Conservation (phyloP, 2,888 invertebrate species). For the Nomada ferruginata region DNA sequence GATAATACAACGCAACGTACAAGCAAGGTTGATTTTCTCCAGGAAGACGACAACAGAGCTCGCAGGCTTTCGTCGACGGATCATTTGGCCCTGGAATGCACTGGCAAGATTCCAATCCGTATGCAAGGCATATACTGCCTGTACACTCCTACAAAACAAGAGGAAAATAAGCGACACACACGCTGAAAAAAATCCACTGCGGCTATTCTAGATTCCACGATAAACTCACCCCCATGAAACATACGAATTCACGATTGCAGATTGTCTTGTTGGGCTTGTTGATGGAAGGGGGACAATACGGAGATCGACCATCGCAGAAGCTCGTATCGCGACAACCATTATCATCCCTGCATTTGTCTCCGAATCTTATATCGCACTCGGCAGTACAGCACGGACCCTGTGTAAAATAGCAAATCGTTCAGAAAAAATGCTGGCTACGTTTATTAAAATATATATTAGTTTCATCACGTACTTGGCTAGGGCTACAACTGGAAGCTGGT, state of each 20-base stretch:
- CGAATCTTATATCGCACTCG: conserved; percentile 93
- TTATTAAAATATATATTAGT: background rate
- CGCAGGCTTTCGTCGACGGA: conserved; percentile 94
- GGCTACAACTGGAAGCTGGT: conserved; percentile 91
- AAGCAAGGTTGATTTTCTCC: conserved; percentile 93
- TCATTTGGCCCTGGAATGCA: conserved; percentile 93
- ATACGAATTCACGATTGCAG: conserved; percentile 98
- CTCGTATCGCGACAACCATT: conserved; percentile 97
- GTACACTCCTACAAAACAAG: conserved; percentile 91
- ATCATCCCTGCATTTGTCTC: conserved; percentile 95
- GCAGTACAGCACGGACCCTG: conserved; percentile 98
- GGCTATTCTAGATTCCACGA: background rate
- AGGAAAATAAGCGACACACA: background rate
- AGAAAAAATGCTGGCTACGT: too few species aligned
- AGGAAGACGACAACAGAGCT: conserved; percentile 95
- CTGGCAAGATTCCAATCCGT: conserved; percentile 98
- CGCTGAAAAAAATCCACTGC: background rate
- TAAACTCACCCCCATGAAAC: conserved; percentile 96
- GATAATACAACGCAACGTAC: conserved; percentile 77
- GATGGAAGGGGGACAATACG: conserved; percentile 95
- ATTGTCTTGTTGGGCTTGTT: conserved; percentile 97
- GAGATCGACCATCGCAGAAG: conserved; percentile 94
- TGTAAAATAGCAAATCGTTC: conserved; percentile 21
- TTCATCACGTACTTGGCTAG: conserved; percentile 88
- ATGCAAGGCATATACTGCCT: conserved; percentile 98